These are phyloP conservation scores for Opisthograptis luteolata DNA, from an alignment of 2,888 invertebrate species.

Conservation along the genomic window DNA sequence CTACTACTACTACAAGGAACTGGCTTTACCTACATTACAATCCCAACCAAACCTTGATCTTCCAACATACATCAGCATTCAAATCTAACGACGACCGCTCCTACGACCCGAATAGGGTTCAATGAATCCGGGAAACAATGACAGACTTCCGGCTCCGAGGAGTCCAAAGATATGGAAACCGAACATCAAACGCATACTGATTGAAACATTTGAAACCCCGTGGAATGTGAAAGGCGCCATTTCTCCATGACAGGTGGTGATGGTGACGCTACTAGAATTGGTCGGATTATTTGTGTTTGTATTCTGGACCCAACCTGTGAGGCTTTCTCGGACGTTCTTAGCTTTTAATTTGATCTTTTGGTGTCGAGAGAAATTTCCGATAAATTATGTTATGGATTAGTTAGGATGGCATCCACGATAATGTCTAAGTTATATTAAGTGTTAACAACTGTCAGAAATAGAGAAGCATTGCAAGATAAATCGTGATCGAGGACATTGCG, in stretches of 20 bases:
- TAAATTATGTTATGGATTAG: slow-evolving; percentile 4
- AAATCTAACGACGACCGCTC: slow-evolving; percentile 7
- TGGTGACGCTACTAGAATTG: slow-evolving; percentile 11
- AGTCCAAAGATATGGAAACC: slow-evolving; percentile 50
- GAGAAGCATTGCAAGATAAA: too few relatives aligned
- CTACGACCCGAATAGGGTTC: slow-evolving; percentile 68
- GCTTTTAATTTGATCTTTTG: slow-evolving; percentile 32
- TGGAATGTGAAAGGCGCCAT: slow-evolving; percentile 42
- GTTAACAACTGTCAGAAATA: too few relatives aligned
- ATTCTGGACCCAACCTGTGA: slow-evolving; percentile 27
- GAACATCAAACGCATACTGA: slow-evolving; percentile 59
- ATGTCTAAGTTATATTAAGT: too few relatives aligned
- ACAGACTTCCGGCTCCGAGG: slow-evolving; percentile 67
- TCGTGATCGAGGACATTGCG: too few relatives aligned
- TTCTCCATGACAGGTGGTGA: slow-evolving; percentile 19
- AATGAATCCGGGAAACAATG: slow-evolving; percentile 74
- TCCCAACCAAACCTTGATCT: slow-evolving; percentile 28
- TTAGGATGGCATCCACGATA: too few relatives aligned
- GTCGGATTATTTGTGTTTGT: slow-evolving; percentile 19
- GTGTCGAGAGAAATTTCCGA: slow-evolving; percentile 16
- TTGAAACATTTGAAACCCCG: slow-evolving; percentile 44
- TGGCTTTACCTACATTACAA: not conserved
- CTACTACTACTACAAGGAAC: too few relatives aligned
- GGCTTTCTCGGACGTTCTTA: slow-evolving; percentile 49
- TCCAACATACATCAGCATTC: not conserved